A percentile compares a stretch with the other conserved stretches of the same genome.
These are phyloP conservation scores for Nymphalis polychloros DNA, from an alignment of 2,888 invertebrate genomes.

Conservation along the genomic window DNA sequence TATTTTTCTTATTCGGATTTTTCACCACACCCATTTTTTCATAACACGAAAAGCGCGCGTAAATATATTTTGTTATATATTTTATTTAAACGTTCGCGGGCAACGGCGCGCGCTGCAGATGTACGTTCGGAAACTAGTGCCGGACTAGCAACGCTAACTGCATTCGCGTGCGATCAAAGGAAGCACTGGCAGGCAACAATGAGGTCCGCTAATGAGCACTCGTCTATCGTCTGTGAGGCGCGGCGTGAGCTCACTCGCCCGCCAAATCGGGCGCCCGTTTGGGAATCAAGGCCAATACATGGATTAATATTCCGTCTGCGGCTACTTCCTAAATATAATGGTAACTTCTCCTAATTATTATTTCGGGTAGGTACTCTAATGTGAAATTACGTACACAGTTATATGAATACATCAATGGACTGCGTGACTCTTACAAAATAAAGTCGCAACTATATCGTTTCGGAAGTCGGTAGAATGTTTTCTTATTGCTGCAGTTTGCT, in stretches of 20 bases:
- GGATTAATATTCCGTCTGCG: slow-evolving; percentile 71
- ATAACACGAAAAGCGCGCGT: slow-evolving; percentile 35
- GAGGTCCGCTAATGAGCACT: slow-evolving; percentile 56
- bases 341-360: slow-evolving; percentile 70
- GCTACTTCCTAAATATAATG: slow-evolving; percentile 68
- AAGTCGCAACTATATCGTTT: slow-evolving; percentile 2
- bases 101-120: slow-evolving; percentile 60
- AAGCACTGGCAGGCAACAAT: slow-evolving; percentile 62
- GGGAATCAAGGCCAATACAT: slow-evolving; percentile 76
- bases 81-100: slow-evolving; percentile 49
- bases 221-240: slow-evolving; percentile 54
- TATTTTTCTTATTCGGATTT: slow-evolving; percentile 64
- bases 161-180: slow-evolving; percentile 69
- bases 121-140: slow-evolving; percentile 77
- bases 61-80: not conserved
- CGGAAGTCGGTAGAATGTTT: not conserved
- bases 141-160: slow-evolving; percentile 77
- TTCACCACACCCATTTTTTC: slow-evolving; percentile 76
- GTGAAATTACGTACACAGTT: slow-evolving; percentile 54
- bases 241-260: slow-evolving; percentile 69
- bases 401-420: slow-evolving; percentile 34
- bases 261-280: slow-evolving; percentile 71
- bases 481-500: not conserved
- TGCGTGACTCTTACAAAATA: slow-evolving; percentile 18
- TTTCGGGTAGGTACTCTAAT: slow-evolving; percentile 53